A percentile compares a stretch with the other conserved stretches of the same genome.
These are phyloP conservation scores for Bryconaethiops microstoma DNA, from an alignment of 2,797 vertebrate species.

Conservation along the genomic window DNA sequence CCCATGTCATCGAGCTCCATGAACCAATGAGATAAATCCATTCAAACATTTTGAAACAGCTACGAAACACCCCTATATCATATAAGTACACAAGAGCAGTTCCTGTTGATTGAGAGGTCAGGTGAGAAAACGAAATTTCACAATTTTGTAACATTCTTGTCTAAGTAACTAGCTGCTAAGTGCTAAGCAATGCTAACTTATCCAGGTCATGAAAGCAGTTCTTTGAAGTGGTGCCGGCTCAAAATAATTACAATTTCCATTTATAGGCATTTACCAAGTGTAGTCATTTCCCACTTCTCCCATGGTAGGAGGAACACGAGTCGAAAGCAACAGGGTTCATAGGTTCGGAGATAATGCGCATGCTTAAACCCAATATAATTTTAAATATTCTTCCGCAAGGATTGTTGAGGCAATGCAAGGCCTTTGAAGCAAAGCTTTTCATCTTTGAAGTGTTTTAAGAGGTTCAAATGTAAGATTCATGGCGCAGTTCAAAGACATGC, in stretches of 20 bases:
- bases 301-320: constrained; percentile 58
- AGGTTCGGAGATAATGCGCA: constrained; percentile 72
- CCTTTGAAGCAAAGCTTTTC: constrained; percentile 75
- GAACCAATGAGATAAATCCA: too few species aligned
- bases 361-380: constrained; percentile 69
- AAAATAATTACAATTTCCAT: constrained; percentile 40
- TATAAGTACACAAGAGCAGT: too few species aligned
- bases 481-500: constrained; percentile 76
- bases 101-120: not conserved
- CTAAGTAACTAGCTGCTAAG: constrained; percentile 7
- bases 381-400: constrained; percentile 69
- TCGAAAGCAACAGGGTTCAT: constrained; percentile 68
- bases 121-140: not conserved
- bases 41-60: too few species aligned
- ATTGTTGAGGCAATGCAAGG: constrained; percentile 68
- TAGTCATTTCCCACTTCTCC: constrained; percentile 63
- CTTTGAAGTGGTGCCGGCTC: constrained; percentile 33
- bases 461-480: constrained; percentile 74
- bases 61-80: too few species aligned
- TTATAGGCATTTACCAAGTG: constrained; percentile 48
- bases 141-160: not conserved
- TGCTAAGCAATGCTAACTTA: constrained; percentile 24
- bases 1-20: too few species aligned
- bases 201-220: constrained; percentile 31
- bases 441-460: constrained; percentile 78